Evolutionary conservation across 2,888 invertebrate species (phyloP).

Genomic region (Harpalus rubripes): DNA sequence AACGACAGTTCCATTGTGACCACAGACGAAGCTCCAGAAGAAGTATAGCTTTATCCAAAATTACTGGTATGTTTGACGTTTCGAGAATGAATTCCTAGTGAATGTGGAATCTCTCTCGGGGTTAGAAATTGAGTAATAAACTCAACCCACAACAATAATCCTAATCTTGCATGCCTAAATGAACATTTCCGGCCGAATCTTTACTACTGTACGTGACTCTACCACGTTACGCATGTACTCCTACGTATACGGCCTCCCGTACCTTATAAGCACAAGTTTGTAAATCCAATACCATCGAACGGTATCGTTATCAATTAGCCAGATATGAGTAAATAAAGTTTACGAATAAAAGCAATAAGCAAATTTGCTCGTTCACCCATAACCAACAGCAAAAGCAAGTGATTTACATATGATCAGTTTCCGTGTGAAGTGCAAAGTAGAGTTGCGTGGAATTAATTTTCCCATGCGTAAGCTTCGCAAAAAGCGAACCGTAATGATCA

Average conservation of each 20-base stretch:
- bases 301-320: constrained; percentile 33
- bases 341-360: background rate
- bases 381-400: constrained; percentile 13
- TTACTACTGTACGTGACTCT: constrained; percentile 51
- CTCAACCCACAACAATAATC: constrained; percentile 54
- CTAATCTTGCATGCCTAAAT: constrained; percentile 59
- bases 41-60: too few relatives aligned
- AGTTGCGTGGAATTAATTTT: constrained; percentile 39
- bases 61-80: too few relatives aligned
- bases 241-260: background rate
- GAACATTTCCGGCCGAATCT: constrained; percentile 63
- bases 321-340: constrained; percentile 10
- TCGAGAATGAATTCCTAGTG: too few relatives aligned
- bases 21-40: too few relatives aligned
- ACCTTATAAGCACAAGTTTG: constrained; percentile 2
- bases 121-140: constrained; percentile 7
- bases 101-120: background rate
- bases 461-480: constrained; percentile 19
- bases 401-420: constrained; percentile 38
- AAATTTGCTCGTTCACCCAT: constrained; percentile 38
- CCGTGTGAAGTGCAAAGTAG: constrained; percentile 49
- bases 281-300: background rate
- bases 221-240: constrained; percentile 22
- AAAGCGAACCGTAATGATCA: background rate
- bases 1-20: too few relatives aligned